Conservation (phyloP, 2,888 invertebrate species). For the Conchocele bisecta region DNA sequence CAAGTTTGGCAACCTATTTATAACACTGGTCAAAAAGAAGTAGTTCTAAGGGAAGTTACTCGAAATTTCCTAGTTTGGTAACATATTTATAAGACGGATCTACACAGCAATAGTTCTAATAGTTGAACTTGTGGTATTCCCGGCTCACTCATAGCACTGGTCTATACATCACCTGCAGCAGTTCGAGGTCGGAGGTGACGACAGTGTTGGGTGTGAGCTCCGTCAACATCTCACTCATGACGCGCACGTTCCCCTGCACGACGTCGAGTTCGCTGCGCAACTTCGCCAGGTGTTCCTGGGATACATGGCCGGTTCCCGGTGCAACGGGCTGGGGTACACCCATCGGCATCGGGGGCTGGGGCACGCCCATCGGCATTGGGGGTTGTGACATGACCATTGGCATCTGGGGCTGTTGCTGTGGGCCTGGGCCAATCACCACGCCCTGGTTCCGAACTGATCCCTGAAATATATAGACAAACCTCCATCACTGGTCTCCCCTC, state of each 20-base stretch:
- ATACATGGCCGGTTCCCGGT: conserved; percentile 73
- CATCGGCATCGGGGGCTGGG: conserved; percentile 23
- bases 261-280: conserved; percentile 95
- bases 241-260: conserved; percentile 96
- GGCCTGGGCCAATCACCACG: too few species aligned
- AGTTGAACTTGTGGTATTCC: neutral
- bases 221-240: conserved; percentile 97
- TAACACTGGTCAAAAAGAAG: too few species aligned
- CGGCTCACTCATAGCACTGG: neutral
- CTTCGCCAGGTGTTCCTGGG: conserved; percentile 93
- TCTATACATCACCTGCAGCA: conserved; percentile 87
- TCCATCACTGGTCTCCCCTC: too few species aligned
- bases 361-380: conserved; percentile 5
- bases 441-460: too few species aligned
- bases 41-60: too few species aligned
- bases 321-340: conserved; percentile 18
- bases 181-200: conserved; percentile 92
- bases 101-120: too few species aligned
- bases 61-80: too few species aligned
- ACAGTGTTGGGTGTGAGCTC: conserved; percentile 93
- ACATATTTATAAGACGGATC: too few species aligned
- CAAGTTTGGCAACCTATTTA: too few species aligned
- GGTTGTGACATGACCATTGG: too few species aligned
- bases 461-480: too few species aligned
- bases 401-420: too few species aligned